A percentile compares a stretch with the other conserved stretches of the same genome.
phyloP scores from a whole-genome alignment of 1,140 invertebrate species.

The Oryzaephilus surinamensis region DNA sequence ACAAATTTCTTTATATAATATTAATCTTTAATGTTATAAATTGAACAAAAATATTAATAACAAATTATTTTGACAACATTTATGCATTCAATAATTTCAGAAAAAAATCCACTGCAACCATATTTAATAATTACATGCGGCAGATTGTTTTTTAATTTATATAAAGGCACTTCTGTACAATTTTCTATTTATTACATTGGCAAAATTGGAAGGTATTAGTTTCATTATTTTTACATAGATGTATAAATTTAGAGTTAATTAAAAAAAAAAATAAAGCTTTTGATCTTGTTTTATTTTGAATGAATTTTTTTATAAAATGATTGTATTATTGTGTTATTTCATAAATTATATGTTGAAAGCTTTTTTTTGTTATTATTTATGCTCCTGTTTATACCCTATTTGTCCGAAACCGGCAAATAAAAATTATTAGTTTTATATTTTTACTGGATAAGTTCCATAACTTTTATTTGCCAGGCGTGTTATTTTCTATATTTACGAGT shows the following conservation, averaged over 20 bases:
- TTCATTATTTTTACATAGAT: too few species aligned
- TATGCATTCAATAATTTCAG: too few species aligned
- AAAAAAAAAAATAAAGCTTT: too few species aligned
- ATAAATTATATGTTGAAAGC: slow-evolving; percentile 12
- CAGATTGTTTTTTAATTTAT: too few species aligned
- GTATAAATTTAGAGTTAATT: too few species aligned
- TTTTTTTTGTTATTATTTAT: slow-evolving; percentile 11
- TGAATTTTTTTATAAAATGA: slow-evolving; percentile 18
- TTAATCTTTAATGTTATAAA: too few species aligned
- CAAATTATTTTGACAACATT: too few species aligned
- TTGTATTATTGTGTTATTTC: slow-evolving; percentile 16
- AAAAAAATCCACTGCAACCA: too few species aligned
- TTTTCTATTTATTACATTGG: slow-evolving; percentile 26
- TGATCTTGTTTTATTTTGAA: too few species aligned
- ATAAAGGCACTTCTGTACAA: not conserved
- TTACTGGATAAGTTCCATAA: slow-evolving; percentile 1
- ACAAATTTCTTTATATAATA: too few species aligned
- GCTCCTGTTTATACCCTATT: slow-evolving; percentile 29
- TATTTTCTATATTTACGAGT: not conserved
- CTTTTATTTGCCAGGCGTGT: not conserved
- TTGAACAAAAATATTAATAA: too few species aligned
- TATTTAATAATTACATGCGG: too few species aligned
- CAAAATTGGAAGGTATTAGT: slow-evolving; percentile 36
- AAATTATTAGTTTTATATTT: slow-evolving; percentile 3
- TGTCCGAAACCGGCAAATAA: slow-evolving; percentile 23